Evolutionary conservation across 2,888 invertebrate species (phyloP), one percentile per base, ranked within the genome.

Genomic region (Thecocarcelia acutangulata): DNA sequence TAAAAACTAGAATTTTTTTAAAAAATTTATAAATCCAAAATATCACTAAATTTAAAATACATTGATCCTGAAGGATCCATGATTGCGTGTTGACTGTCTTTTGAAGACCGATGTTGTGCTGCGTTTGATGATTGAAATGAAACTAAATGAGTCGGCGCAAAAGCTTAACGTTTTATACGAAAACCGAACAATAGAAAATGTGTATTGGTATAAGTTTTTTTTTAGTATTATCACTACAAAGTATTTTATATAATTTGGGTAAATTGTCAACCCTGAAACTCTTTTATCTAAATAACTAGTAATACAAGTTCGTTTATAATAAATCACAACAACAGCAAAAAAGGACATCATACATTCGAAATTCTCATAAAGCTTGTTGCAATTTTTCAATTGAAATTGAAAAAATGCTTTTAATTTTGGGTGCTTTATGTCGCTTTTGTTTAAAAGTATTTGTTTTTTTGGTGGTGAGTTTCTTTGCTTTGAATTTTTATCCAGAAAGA

Each of bases 141-240:
- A 89, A 89, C 89, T 89, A 88, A 88, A 86, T 87, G 87, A 86
- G 87, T 86, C 87, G 87, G 84, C 88, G 88, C 87, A 87, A 86
- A 85, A 86, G 85, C 85, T 83, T 83, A 64, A 68, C 81, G 19
- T 88, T 88, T 87, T 89, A 89, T 89, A 88, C 72, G 11, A 48
- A 66, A 17, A 11, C 8, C 15, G 15, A 58, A 72, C 61, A 68
- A 72, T 52, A 50, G 70, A 8, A 9, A 13, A 19, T 28, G n/a
- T 61, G 74, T 70, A 52, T 46, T 15, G 48, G 46, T 74, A 69
- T 74, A 73, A 56, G n/a, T 42, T n/a, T 24, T 24, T 6, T 44
- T 17, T 52, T 19, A 1, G 6, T 19, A 15, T 28, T 54, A 24
- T n/a, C n/a, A n/a, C 80, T 83, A 82, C 80, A 84, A 87, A 86